Evolutionary conservation across 2,888 invertebrate species (phyloP), one percentile per base, ranked within the genome.

Genomic region (Mantis religiosa): DNA sequence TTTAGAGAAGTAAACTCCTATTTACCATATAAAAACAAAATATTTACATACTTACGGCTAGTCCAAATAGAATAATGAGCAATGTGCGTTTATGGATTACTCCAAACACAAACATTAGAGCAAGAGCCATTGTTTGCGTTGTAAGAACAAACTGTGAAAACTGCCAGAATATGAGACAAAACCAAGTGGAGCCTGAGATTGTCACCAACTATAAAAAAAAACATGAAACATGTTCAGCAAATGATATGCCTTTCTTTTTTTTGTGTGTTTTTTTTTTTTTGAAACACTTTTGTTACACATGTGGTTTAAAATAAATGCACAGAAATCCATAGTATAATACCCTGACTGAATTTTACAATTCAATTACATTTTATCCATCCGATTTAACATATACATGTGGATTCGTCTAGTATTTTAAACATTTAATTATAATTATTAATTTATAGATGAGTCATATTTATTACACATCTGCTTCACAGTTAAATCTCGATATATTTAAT

Each of bases 141-240:
- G 96, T 94, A 91, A 97, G 95, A 89, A 97, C 96, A 92, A 98
- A 97, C 91, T 97, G 97, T 0, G 97, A 95, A 94, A 98, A 97
- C 93, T 98, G 96, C 96, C 97, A 97, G 91, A 95, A 95, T 0
- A 95, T 92, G 0, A 95, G 92, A 90, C 95, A 95, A 0, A 94
- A 91, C 88, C 93, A 93, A 92, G 92, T 91, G 7, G 91, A 90
- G 7, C 91, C 84, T 27, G 91, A 91, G 41, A 92, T 89, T 3
- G 89, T 92, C 41, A 92, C 91, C 71, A 92, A 91, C 93, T 93
- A 92, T 28, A 92, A 92, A 82, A 87, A 90, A 88, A 1, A 85
- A 30, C 1, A 83, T 27, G 28, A 1, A 83, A 14, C 27, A 12
- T 83, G 12, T 25, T 83, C 15, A 7, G 9, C 9, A 83, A 15